Conservation (phyloP, 2,113 vertebrate genomes). For the Vireo altiloquus region DNA sequence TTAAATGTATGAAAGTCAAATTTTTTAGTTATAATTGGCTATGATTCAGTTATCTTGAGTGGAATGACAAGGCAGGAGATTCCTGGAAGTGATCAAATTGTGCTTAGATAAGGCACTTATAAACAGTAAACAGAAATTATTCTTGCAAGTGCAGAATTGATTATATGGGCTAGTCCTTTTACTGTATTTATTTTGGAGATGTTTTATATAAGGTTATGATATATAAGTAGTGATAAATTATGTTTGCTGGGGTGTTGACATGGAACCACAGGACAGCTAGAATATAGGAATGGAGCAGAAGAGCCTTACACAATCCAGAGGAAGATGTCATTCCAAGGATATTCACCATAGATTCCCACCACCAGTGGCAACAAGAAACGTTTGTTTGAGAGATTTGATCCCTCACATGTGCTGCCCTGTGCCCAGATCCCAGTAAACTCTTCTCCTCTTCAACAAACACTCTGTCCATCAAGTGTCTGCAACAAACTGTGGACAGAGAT, state of each 20-base stretch:
- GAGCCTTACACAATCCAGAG: neutral
- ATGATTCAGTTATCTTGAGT: neutral
- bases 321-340: neutral
- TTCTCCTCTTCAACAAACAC: neutral
- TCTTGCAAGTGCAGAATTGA: neutral
- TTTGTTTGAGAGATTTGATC: neutral
- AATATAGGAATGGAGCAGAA: neutral
- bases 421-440: neutral
- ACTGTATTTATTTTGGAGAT: neutral
- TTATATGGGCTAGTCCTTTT: neutral
- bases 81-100: neutral
- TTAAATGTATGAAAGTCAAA: neutral
- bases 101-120: neutral
- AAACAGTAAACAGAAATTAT: neutral
- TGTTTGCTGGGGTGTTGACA: neutral
- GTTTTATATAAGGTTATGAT: neutral
- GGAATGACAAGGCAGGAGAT: neutral
- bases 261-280: neutral
- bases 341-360: neutral
- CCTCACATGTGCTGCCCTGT: neutral
- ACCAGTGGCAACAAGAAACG: neutral
- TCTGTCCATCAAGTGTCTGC: neutral
- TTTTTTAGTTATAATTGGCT: neutral
- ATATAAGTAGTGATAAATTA: neutral
- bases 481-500: neutral